A percentile compares a stretch with the other conserved stretches of the same genome.
Conservation (phyloP, 2,888 invertebrate genomes). For the Ornithoptera priamus region DNA sequence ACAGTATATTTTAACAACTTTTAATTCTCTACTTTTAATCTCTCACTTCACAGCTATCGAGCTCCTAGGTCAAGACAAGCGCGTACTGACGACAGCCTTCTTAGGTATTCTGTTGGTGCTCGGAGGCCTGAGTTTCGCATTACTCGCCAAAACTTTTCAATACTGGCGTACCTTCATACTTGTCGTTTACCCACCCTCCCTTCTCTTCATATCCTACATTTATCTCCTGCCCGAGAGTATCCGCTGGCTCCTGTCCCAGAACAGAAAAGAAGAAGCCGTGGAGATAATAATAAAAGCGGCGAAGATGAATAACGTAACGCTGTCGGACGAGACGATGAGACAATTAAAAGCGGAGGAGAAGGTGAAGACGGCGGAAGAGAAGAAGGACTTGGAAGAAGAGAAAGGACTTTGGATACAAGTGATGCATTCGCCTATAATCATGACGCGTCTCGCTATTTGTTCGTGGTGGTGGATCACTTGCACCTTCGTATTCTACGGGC, state of each 20-base stretch:
- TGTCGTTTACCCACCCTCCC: conserved; percentile 84
- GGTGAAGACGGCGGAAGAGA: conserved; percentile 46
- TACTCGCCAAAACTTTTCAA: conserved; percentile 83
- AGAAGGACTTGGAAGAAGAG: conserved; percentile 42
- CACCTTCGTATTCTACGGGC: conserved; percentile 89
- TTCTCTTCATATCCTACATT: conserved; percentile 83
- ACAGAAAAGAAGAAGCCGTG: conserved; percentile 83
- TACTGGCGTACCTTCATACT: conserved; percentile 87
- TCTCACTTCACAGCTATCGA: conserved; percentile 61
- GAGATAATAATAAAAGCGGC: conserved; percentile 83
- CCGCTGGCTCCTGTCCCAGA: conserved; percentile 87
- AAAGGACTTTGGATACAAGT: conserved; percentile 61
- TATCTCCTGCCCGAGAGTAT: conserved; percentile 88
- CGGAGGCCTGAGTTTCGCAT: conserved; percentile 85
- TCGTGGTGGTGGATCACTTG: conserved; percentile 88
- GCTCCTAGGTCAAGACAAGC: conserved; percentile 66
- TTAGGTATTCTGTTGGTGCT: conserved; percentile 79
- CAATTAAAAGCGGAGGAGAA: conserved; percentile 62
- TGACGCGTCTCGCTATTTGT: conserved; percentile 65
- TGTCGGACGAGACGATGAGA: conserved; percentile 67
- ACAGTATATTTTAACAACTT: too few species aligned
- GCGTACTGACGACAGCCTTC: conserved; percentile 68
- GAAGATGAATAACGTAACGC: conserved; percentile 78
- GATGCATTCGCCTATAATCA: conserved; percentile 63
- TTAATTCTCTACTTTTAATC: conserved; percentile 4